These are phyloP conservation scores for Thera britannica DNA, from an alignment of 2,888 invertebrate species.

Conservation along the genomic window DNA sequence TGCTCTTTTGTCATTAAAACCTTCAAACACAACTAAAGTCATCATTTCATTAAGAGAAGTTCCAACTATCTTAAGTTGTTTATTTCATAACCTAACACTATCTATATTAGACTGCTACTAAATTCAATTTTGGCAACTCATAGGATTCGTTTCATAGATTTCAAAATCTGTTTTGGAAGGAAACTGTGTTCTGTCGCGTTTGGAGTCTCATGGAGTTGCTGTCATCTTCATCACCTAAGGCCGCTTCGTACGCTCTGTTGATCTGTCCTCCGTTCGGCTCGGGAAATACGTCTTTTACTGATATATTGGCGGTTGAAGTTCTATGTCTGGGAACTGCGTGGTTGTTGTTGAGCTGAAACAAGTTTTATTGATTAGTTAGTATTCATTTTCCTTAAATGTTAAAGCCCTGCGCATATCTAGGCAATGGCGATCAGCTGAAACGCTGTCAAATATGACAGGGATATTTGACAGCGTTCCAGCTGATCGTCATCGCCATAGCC, in stretches of 20 bases:
- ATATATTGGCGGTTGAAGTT: constrained; percentile 91
- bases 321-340: constrained; percentile 87
- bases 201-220: constrained; percentile 90
- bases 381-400: too few species aligned
- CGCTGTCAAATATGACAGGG: too few species aligned
- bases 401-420: too few species aligned
- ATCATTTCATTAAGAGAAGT: constrained; percentile 13
- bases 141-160: constrained; percentile 39
- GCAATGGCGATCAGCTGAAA: too few species aligned
- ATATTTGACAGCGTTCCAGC: too few species aligned
- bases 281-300: constrained; percentile 91
- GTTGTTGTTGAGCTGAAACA: constrained; percentile 85
- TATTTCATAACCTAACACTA: constrained; percentile 23
- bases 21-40: constrained; percentile 23
- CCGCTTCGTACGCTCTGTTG: constrained; percentile 91
- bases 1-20: too few species aligned
- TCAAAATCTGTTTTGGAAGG: constrained; percentile 82
- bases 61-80: constrained; percentile 25
- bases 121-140: constrained; percentile 63
- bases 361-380: neutral
- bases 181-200: constrained; percentile 86
- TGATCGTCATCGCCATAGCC: too few species aligned
- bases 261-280: constrained; percentile 90
- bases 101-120: constrained; percentile 41
- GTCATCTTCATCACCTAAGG: constrained; percentile 87